These are phyloP conservation scores for Tokudaia muenninki DNA, from an alignment of 2,797 vertebrate species.

Conservation along the genomic window DNA sequence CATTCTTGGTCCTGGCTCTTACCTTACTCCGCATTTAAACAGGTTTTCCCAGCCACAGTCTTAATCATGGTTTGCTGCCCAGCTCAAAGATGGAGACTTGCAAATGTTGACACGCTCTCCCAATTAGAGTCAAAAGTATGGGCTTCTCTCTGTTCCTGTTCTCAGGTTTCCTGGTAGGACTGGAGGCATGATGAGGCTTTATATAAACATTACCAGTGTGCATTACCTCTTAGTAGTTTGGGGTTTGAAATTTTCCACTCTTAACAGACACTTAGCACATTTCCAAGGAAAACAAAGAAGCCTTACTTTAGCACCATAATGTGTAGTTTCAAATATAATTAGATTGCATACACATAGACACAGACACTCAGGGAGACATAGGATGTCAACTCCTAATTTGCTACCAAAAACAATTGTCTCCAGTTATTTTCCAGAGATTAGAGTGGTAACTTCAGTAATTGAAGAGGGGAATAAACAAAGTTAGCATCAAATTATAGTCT, in stretches of 20 bases:
- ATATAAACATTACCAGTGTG: slow-evolving; percentile 48
- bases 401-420: slow-evolving; percentile 72
- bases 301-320: slow-evolving; percentile 56
- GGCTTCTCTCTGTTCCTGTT: neutral
- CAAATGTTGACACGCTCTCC: neutral
- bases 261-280: slow-evolving; percentile 53
- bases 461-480: slow-evolving; percentile 79
- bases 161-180: neutral
- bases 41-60: slow-evolving; percentile 15
- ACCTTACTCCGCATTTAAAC: slow-evolving; percentile 60
- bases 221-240: neutral
- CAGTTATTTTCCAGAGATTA: slow-evolving; percentile 78
- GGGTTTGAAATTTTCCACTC: slow-evolving; percentile 68
- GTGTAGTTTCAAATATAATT: slow-evolving; percentile 59
- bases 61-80: slow-evolving; percentile 48
- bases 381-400: slow-evolving; percentile 73
- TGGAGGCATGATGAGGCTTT: neutral
- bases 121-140: neutral
- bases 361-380: slow-evolving; percentile 41
- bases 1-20: neutral
- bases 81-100: slow-evolving; percentile 4
- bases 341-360: slow-evolving; percentile 66
- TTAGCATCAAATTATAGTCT: slow-evolving; percentile 83
- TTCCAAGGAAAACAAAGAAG: slow-evolving; percentile 63
- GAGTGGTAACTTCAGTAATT: slow-evolving; percentile 74